Evolutionary conservation across 1,140 invertebrate genomes (phyloP), one percentile per base, ranked within the genome.

Genomic region (Temnothorax curvispinosus): DNA sequence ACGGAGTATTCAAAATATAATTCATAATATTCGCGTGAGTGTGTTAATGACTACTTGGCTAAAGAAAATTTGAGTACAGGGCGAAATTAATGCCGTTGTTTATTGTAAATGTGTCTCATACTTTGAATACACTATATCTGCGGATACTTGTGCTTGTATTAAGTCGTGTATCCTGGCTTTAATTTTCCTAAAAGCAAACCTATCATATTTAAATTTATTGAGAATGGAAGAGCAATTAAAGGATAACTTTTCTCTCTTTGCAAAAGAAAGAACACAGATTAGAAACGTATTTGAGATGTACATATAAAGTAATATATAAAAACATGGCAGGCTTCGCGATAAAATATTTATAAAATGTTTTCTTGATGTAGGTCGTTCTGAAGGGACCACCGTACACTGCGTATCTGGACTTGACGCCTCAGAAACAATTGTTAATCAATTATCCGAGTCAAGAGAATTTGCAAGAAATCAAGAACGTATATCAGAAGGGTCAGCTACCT

Each of bases 401-500:
- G 67, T 92, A 93, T 84, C 47, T 95, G 38, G 93, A 95, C 87
- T 47, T 95, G 41, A 90, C 92, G 41, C 91, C 93, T 7, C 94
- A 95, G 65, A 95, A 95, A 76, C 94, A 95, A 67, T 84, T 95
- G 64, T 74, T 95, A n/a, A 95, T 95, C 38, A 95, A 95, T 89
- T 95, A 95, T 91, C 95, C 95, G 56, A 95, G 93, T 76, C 94
- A 95, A 72, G 94, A 95, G 64, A 95, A 95, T 88, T 76, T 95
- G 6, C 94, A 95, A 64, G 94, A 94, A 60, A 94, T 94, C 7
- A 95, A 94, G 62, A 94, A 93, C 4, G 78, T 91, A 1, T 94
- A 94, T 50, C 93, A 92, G 21, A 93, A 92, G 60, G 84, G 50
- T n/a, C 93, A 94, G 32, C 93, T 93, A 6, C 89, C 92, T 7